Conservation (phyloP, 2,888 invertebrate genomes). For the Rhagonycha fulva region DNA sequence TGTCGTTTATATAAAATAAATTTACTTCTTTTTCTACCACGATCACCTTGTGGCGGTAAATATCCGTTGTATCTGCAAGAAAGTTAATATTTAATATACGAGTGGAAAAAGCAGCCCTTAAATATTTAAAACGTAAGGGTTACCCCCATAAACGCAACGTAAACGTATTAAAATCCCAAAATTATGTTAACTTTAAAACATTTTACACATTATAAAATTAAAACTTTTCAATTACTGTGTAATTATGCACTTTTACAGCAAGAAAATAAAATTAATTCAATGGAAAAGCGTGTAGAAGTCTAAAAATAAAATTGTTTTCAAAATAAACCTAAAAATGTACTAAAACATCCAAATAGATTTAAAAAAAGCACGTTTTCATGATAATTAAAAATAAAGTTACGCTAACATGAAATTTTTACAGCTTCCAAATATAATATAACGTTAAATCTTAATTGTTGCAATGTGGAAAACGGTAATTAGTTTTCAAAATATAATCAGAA, state of each 20-base stretch:
- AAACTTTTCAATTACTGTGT: neutral
- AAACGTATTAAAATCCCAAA: neutral
- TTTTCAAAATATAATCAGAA: neutral
- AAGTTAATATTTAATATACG: neutral
- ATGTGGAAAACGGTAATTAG: neutral
- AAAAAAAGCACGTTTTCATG: neutral
- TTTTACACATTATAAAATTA: neutral
- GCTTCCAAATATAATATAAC: neutral
- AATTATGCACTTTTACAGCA: neutral
- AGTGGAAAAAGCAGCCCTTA: neutral
- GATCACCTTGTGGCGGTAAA: conserved; percentile 81
- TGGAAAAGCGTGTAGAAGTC: neutral
- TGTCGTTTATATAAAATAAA: conserved; percentile 87
- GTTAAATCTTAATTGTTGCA: neutral
- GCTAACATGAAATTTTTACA: neutral
- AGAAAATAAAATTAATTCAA: neutral
- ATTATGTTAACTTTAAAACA: neutral
- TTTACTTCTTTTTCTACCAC: conserved; percentile 91
- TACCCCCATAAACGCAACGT: neutral
- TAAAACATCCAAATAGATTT: neutral
- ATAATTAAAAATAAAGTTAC: neutral
- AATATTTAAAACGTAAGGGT: neutral
- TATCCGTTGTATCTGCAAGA: conserved; percentile 88
- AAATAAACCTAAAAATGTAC: neutral
- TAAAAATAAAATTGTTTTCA: neutral